Evolutionary conservation across 2,113 vertebrate species (phyloP), one percentile per base, ranked within the genome.

Genomic region (Hystrix brachyura): DNA sequence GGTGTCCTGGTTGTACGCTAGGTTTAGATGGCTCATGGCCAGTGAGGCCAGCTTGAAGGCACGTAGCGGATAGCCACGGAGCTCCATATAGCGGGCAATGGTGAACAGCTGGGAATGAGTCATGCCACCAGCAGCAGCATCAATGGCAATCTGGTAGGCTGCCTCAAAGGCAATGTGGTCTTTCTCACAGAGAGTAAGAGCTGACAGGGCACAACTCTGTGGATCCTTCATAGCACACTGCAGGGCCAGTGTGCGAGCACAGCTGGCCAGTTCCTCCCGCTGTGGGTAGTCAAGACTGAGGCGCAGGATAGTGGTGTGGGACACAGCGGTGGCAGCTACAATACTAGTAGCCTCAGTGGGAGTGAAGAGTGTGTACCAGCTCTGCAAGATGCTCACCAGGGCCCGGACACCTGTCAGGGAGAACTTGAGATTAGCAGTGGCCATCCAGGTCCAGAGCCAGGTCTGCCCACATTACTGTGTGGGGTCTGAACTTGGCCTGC

Each of bases 221-320:
- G 99, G 99, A 98, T 99, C 99, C 98, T 99, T 99, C 99, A 99
- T 99, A 98, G 99, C 99, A 34, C 99, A 99, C 97, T 99, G 99
- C 90, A 99, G 98, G 23, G 99, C 99, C 96, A 99, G 98, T 0
- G 99, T 99, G 83, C 99, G 98, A 5, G 99, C 99, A 0, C 99
- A 99, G 98, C 99, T 99, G 80, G 99, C 99, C 92, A 99, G 99
- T 98, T 99, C 99, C 98, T 99, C 99, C 5, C 99, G 98, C 98
- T 99, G 99, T 0, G 99, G 99, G 97, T 99, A 99, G 98, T 99
- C 99, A 65, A 99, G 99, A 98, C 99, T 99, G 95, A 99, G 99
- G 69, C 99, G 99, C 97, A 99, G 98, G 96, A 99, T 99, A 96
- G 99, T 99, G 98, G 99, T 99, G 98, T 99, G 99, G 96, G 99